phyloP scores from a whole-genome alignment of 2,113 vertebrate species.

The Anguilla japonica region DNA sequence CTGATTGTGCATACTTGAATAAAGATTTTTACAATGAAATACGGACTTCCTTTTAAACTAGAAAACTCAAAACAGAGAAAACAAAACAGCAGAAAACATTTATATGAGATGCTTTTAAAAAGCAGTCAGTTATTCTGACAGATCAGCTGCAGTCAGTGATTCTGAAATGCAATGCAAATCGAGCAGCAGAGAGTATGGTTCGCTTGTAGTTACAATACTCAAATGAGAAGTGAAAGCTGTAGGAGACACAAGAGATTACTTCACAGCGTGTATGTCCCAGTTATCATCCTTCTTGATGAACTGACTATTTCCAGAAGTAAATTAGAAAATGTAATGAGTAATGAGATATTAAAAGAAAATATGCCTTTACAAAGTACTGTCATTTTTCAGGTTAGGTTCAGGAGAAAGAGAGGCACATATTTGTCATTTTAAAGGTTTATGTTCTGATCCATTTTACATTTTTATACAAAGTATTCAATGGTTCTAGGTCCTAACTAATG shows the following conservation, averaged over 20 bases:
- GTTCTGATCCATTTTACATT: background rate
- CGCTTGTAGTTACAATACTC: background rate
- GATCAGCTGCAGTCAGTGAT: background rate
- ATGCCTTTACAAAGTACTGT: background rate
- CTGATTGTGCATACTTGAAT: too few species aligned
- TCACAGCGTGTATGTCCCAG: background rate
- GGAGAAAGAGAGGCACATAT: background rate
- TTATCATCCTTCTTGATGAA: background rate
- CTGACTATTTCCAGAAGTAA: background rate
- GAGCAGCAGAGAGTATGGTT: background rate
- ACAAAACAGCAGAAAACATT: too few species aligned
- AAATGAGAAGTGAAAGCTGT: background rate
- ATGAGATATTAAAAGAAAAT: background rate
- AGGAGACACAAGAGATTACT: background rate
- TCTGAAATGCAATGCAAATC: background rate
- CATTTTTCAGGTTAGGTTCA: background rate
- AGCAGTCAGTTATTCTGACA: background rate
- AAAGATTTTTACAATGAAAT: too few species aligned
- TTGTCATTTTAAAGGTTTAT: background rate
- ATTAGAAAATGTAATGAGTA: background rate
- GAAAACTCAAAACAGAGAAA: too few species aligned
- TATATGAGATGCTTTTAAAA: too few species aligned
- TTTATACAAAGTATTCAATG: background rate
- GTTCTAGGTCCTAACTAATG: too few species aligned
- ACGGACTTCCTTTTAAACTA: too few species aligned